Evolutionary conservation across 2,888 invertebrate species (phyloP).

Genomic region (Acleris literana): DNA sequence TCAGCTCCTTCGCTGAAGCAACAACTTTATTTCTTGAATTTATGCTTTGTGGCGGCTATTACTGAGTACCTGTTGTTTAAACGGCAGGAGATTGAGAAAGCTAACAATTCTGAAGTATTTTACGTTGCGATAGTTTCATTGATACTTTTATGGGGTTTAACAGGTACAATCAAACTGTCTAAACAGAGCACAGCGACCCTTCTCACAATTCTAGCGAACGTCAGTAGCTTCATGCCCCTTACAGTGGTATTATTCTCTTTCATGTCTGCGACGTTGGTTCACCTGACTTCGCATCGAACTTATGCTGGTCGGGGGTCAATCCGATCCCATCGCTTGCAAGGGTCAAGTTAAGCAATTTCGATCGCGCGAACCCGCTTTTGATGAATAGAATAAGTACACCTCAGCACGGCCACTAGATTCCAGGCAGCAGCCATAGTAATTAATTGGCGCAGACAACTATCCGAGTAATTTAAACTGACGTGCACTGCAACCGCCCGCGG

Average conservation of each 20-base stretch:
- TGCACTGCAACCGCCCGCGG: neutral
- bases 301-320: no score
- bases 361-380: no score
- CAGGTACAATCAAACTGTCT: neutral
- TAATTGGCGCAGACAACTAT: conserved; percentile 24
- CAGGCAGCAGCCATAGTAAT: conserved; percentile 6
- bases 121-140: neutral
- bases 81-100: neutral
- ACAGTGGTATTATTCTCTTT: no score
- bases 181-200: neutral
- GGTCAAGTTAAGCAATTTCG: no score
- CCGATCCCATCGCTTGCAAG: no score
- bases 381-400: no score
- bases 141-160: neutral
- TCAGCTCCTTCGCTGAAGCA: conserved; percentile 4
- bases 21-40: conserved; percentile 5
- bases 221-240: neutral
- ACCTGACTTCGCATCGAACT: no score
- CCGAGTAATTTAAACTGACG: conserved; percentile 8
- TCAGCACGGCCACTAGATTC: neutral
- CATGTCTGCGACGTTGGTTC: no score
- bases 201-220: neutral
- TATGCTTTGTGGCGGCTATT: conserved; percentile 15
- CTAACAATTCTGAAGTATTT: conserved; percentile 1
- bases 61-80: conserved; percentile 15